A percentile compares a stretch with the other conserved stretches of the same genome.
Conservation (phyloP, 64 coral and sea anemone species). For the Platygyra sinensis region DNA sequence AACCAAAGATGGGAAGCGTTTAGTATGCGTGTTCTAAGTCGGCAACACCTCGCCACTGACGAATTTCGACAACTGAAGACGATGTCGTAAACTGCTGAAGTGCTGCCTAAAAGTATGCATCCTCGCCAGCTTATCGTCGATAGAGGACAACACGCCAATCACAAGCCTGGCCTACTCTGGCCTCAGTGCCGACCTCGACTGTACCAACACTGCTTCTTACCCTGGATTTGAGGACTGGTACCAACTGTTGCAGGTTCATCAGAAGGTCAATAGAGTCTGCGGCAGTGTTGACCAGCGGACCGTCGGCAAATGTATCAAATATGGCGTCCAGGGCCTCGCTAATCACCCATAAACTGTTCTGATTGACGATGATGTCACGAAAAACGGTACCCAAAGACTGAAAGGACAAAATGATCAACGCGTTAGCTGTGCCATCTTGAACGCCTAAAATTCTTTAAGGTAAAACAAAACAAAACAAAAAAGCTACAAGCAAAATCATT, state of each 20-base stretch:
- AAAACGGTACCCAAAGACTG: conserved; percentile 79
- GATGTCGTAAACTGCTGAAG: no score
- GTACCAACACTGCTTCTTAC: conserved; percentile 32
- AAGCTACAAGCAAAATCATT: neutral
- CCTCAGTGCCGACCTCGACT: neutral
- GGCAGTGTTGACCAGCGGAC: conserved; percentile 73
- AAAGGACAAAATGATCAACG: neutral
- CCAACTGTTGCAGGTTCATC: conserved; percentile 66
- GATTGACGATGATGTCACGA: conserved; percentile 71
- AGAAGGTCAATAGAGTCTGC: conserved; percentile 73
- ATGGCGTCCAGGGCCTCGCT: conserved; percentile 90
- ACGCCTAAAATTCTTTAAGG: neutral
- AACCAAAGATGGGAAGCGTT: no score
- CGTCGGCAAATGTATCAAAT: conserved; percentile 96
- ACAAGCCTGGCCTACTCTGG: no score
- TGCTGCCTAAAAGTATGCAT: no score
- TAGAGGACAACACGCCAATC: no score
- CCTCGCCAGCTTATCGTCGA: no score
- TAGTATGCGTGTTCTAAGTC: no score
- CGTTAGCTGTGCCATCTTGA: neutral
- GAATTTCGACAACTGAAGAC: no score
- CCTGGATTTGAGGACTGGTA: conserved; percentile 71
- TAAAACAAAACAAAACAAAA: neutral
- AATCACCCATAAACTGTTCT: conserved; percentile 87
- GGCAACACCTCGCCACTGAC: no score